phyloP scores from a whole-genome alignment of 1,140 invertebrate species.

The Drosophila paulistorum region DNA sequence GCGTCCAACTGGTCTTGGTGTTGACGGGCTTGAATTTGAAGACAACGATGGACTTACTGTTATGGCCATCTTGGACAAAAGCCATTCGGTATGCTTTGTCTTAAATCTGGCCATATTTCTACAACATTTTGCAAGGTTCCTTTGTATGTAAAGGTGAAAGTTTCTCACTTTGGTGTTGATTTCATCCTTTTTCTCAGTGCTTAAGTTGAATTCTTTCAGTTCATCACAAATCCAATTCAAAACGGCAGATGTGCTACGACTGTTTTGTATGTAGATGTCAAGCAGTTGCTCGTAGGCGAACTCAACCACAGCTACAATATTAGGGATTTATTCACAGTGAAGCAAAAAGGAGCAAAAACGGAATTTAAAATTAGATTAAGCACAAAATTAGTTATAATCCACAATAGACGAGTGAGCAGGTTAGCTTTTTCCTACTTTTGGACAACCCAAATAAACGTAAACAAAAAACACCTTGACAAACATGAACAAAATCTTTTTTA shows the following conservation, averaged over 20 bases:
- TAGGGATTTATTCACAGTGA: constrained; percentile 2
- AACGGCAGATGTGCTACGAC: not conserved
- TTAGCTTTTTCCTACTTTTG: constrained; percentile 33
- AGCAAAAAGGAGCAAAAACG: constrained; percentile 20
- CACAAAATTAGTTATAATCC: constrained; percentile 19
- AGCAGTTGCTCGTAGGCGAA: constrained; percentile 24
- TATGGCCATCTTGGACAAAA: no score
- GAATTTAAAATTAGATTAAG: constrained; percentile 12
- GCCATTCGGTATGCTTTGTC: no score
- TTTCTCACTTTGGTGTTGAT: constrained; percentile 13
- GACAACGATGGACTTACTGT: no score
- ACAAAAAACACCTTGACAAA: constrained; percentile 19
- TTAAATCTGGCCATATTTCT: no score
- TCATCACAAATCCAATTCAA: not conserved
- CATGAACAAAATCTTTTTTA: constrained; percentile 16
- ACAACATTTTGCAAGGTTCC: no score
- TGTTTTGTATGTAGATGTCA: constrained; percentile 25
- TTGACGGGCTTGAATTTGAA: no score
- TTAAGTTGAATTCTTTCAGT: not conserved
- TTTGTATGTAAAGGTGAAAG: constrained; percentile 4
- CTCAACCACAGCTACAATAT: constrained; percentile 21
- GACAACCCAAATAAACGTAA: constrained; percentile 31
- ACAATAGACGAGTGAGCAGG: constrained; percentile 23
- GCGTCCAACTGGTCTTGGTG: no score
- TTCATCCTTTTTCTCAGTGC: not conserved